Percentiles rank a stretch among this genome's conserved stretches.
Evolutionary conservation across 2,888 invertebrate species (phyloP).

Genomic region (Lepas anatifera): DNA sequence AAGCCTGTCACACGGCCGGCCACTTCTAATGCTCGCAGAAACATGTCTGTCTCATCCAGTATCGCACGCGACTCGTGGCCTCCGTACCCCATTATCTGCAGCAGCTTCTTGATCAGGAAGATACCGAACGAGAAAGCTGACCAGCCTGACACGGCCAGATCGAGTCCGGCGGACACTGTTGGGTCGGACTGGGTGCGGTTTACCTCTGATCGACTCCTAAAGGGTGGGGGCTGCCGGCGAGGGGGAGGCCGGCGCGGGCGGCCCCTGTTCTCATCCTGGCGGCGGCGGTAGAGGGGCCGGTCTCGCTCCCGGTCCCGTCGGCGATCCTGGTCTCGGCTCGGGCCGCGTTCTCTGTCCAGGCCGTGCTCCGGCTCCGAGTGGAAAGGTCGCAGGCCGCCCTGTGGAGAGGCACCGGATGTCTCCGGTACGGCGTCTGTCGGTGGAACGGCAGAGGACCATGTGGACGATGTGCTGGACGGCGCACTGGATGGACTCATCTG

Average conservation of each 20-base stretch:
- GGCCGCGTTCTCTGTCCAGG: too few species aligned
- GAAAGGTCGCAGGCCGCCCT: not conserved
- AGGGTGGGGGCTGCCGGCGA: not conserved
- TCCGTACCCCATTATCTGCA: slow-evolving; percentile 5
- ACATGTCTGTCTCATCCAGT: not conserved
- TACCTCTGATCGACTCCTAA: not conserved
- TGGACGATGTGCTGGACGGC: too few species aligned
- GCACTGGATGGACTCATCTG: not conserved
- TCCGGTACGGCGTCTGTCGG: too few species aligned
- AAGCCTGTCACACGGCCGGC: not conserved
- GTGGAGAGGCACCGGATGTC: too few species aligned
- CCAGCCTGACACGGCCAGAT: slow-evolving; percentile 9
- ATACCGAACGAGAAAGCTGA: slow-evolving; percentile 1
- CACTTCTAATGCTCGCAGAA: not conserved
- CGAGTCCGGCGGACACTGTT: not conserved
- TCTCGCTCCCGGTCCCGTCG: too few species aligned
- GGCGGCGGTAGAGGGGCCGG: not conserved
- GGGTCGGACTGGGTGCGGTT: not conserved
- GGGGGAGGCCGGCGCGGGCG: not conserved
- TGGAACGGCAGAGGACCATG: too few species aligned
- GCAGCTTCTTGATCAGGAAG: not conserved
- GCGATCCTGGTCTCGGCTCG: too few species aligned
- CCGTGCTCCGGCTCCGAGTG: not conserved
- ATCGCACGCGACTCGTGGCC: not conserved
- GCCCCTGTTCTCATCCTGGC: not conserved